Base-by-base conservation (phyloP, 2,888 invertebrate genomes). In the Phasia obesa region DNA sequence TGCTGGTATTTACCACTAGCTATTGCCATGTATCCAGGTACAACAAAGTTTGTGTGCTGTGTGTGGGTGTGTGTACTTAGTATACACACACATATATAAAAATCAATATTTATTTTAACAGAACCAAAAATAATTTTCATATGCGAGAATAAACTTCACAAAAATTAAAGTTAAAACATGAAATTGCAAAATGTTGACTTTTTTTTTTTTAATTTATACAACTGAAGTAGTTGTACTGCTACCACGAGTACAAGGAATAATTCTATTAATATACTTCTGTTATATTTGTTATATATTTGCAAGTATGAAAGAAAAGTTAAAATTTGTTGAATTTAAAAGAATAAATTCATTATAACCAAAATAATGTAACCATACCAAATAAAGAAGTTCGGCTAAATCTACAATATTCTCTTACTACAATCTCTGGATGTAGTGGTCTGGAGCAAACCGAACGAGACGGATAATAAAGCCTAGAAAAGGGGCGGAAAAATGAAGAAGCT, bases 61-160 rank as follows among this genome's bases (percentile, higher is more conserved):
- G 7, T 25, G 11, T 47, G 17, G 3, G 17, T 13, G 2, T 27
- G 27, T 47, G 31, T 5, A 49, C 31, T 64, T 13, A 35, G n/a
- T 49, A 6, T 31, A 27, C n/a, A n/a, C n/a, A n/a, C n/a, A n/a
- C n/a, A 47, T 47, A 38, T 60, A 59, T 53, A 70, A 80, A 80
- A 70, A 75, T 75, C 80, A 75, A 80, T 75, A 38, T 42, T 42
- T 42, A 57, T 64, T 64, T 51, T 51, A 77, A 60, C 23, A 69
- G 55, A 51, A 73, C 19, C 7, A 27, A 70, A 38, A 38, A 38
- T 13, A 38, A 38, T 38, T n/a, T n/a, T n/a, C 38, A 42, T 42
- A n/a, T 13, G 13, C n/a, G 4, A 15, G 15, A 1, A 27, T 27
- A 6, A 5, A 42, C 38, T 13, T 13, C 38, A 38, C 15, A 47